phyloP scores from a whole-genome alignment of 2,888 invertebrate species.

The Ganaspis brasiliensis region DNA sequence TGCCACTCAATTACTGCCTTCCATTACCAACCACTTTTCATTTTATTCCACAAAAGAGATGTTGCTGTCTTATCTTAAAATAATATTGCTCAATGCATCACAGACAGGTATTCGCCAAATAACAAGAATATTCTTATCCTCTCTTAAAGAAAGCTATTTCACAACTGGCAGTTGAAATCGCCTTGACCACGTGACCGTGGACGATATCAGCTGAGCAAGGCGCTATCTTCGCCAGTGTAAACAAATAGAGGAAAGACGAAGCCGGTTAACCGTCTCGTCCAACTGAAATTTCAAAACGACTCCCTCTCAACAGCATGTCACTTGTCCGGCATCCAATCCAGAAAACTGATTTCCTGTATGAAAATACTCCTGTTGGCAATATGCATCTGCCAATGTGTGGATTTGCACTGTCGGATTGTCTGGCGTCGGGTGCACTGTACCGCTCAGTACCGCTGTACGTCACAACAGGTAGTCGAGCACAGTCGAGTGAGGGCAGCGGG shows the following conservation, averaged over 20 bases:
- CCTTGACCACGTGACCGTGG: slow-evolving; percentile 19
- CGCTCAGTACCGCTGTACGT: slow-evolving; percentile 28
- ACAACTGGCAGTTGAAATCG: not conserved
- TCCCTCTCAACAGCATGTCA: not conserved
- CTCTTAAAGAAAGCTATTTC: not conserved
- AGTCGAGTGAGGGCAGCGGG: slow-evolving; percentile 32
- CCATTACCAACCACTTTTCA: no score
- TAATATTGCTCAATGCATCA: no score
- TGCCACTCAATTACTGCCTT: no score
- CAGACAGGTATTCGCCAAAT: not conserved
- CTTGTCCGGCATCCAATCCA: no score
- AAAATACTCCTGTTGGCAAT: no score
- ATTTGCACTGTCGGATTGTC: not conserved
- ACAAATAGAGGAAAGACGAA: slow-evolving; percentile 13
- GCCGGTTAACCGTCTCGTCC: not conserved
- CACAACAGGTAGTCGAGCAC: slow-evolving; percentile 41
- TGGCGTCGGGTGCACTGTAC: slow-evolving; percentile 12
- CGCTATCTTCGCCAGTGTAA: slow-evolving; percentile 4
- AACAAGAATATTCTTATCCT: not conserved
- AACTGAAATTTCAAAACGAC: not conserved
- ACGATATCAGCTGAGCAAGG: slow-evolving; percentile 16
- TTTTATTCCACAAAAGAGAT: no score
- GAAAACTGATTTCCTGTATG: no score
- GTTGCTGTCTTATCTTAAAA: no score
- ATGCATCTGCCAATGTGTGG: not conserved